Conservation (phyloP, 2,888 invertebrate genomes). For the Sicus ferrugineus region DNA sequence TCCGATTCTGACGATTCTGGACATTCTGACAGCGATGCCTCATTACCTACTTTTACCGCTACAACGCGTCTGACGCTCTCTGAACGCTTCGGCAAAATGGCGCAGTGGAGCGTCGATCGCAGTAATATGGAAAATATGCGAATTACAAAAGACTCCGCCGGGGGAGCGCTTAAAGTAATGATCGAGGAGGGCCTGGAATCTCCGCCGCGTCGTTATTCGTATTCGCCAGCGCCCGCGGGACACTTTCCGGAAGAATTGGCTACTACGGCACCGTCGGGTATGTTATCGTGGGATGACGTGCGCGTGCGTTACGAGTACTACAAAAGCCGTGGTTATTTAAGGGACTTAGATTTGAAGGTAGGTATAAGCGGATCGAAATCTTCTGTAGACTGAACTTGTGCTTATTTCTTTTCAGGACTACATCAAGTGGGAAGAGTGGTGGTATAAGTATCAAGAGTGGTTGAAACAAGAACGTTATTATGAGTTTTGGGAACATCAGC, state of each 20-base stretch:
- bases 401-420: slow-evolving; percentile 70
- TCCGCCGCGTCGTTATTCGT: slow-evolving; percentile 67
- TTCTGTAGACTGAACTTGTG: background rate
- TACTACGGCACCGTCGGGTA: slow-evolving; percentile 73
- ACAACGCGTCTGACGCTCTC: slow-evolving; percentile 78
- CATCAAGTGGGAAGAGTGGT: slow-evolving; percentile 94
- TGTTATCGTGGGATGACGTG: slow-evolving; percentile 89
- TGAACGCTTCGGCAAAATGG: slow-evolving; percentile 90
- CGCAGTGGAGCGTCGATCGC: slow-evolving; percentile 87
- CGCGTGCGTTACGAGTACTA: slow-evolving; percentile 88
- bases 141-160: slow-evolving; percentile 80
- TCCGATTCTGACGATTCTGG: slow-evolving; percentile 71
- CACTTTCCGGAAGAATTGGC: slow-evolving; percentile 82
- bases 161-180: slow-evolving; percentile 78
- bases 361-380: background rate
- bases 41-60: slow-evolving; percentile 71
- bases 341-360: slow-evolving; percentile 69
- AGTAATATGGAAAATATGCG: slow-evolving; percentile 85
- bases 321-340: slow-evolving; percentile 84
- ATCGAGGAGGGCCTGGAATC: slow-evolving; percentile 73
- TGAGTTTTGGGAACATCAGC: slow-evolving; percentile 65
- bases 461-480: slow-evolving; percentile 70
- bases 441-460: slow-evolving; percentile 91
- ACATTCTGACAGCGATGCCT: slow-evolving; percentile 66
- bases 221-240: slow-evolving; percentile 76